phyloP scores from a whole-genome alignment of 2,888 invertebrate genomes.

The Pyrochroa serraticornis region DNA sequence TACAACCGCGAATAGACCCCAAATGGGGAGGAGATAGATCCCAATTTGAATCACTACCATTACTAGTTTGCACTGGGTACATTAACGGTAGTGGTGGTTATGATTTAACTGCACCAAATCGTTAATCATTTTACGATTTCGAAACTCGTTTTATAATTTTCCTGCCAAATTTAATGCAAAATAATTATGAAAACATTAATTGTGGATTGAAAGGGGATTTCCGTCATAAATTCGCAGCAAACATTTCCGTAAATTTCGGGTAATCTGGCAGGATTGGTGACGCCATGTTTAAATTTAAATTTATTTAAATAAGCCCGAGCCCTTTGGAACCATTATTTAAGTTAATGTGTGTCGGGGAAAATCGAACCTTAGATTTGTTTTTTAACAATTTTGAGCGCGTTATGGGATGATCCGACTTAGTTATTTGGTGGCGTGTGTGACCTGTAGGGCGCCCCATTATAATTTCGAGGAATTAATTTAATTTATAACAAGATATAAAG shows the following conservation, averaged over 20 bases:
- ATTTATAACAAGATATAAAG: conserved; percentile 24
- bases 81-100: background rate
- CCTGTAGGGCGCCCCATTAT: background rate
- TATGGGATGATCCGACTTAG: too few relatives aligned
- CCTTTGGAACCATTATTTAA: too few relatives aligned
- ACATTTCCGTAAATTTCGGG: conserved; percentile 1
- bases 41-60: conserved; percentile 1
- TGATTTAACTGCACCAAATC: conserved; percentile 4
- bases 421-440: too few relatives aligned
- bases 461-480: conserved; percentile 14
- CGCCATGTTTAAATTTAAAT: conserved; percentile 13
- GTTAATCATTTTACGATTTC: conserved; percentile 10
- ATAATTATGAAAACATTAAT: conserved; percentile 12
- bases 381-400: too few relatives aligned
- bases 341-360: too few relatives aligned
- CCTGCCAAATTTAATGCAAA: conserved; percentile 7
- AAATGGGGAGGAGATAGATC: conserved; percentile 7
- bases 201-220: background rate
- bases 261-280: conserved; percentile 3
- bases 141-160: background rate
- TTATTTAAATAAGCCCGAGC: conserved; percentile 16
- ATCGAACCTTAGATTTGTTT: too few relatives aligned
- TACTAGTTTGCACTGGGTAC: conserved; percentile 1
- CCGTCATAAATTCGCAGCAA: conserved; percentile 5
- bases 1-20: background rate